phyloP scores from a whole-genome alignment of 2,113 vertebrate genomes.

The Stercorarius parasiticus region DNA sequence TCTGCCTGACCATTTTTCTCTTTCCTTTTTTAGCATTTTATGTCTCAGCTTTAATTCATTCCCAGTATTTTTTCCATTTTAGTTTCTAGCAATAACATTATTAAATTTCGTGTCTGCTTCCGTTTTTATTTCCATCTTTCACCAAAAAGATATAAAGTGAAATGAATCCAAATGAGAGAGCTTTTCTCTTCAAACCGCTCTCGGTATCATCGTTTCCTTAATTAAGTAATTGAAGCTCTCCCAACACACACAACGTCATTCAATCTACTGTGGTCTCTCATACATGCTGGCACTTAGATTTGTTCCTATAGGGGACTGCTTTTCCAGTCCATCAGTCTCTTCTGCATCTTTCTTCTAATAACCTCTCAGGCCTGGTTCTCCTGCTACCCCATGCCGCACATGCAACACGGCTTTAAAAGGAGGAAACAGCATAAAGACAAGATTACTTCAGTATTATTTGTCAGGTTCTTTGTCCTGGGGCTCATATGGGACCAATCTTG shows the following conservation, averaged over 20 bases:
- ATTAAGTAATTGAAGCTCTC: slow-evolving; percentile 70
- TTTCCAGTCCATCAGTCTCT: slow-evolving; percentile 21
- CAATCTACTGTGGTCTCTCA: slow-evolving; percentile 5
- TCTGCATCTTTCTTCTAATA: slow-evolving; percentile 9
- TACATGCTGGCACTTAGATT: background rate
- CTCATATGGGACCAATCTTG: background rate
- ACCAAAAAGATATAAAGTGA: slow-evolving; percentile 69
- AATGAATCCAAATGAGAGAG: slow-evolving; percentile 68
- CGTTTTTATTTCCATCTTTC: slow-evolving; percentile 73
- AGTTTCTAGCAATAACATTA: slow-evolving; percentile 67
- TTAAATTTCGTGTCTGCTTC: slow-evolving; percentile 71
- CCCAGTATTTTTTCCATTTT: slow-evolving; percentile 51
- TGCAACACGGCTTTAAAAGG: background rate
- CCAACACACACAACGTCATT: slow-evolving; percentile 48
- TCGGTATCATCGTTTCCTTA: slow-evolving; percentile 53
- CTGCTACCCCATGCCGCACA: background rate
- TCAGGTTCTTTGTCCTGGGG: background rate
- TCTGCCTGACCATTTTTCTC: slow-evolving; percentile 37
- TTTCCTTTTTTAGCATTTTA: slow-evolving; percentile 35
- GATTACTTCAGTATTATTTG: background rate
- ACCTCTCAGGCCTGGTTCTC: slow-evolving; percentile 4
- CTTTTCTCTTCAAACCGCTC: slow-evolving; percentile 46
- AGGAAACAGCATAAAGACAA: background rate
- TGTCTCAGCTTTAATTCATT: slow-evolving; percentile 46
- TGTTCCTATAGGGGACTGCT: background rate